These are phyloP conservation scores for Meandrina meandrites DNA, from an alignment of 92 coral and sea anemone species.

Conservation along the genomic window DNA sequence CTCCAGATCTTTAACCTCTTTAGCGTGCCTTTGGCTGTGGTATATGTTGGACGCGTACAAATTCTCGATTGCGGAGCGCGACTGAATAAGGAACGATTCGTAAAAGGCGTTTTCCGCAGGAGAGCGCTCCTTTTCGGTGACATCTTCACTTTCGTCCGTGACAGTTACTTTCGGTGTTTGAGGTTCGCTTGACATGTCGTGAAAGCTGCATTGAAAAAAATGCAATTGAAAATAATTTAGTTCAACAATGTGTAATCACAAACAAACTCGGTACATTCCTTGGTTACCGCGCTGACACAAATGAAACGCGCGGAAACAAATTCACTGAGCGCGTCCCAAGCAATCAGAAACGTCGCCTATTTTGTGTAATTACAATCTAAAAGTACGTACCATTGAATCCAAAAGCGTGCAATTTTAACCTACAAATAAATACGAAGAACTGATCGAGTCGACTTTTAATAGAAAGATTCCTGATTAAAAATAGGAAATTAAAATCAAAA, in stretches of 20 bases:
- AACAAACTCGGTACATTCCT: conserved; percentile 47
- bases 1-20: conserved; percentile 78
- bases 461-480: background rate
- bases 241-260: conserved; percentile 33
- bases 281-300: conserved; percentile 20
- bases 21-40: conserved; percentile 87
- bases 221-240: conserved; percentile 23
- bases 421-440: background rate
- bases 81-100: conserved; percentile 93
- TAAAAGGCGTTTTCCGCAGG: conserved; percentile 93
- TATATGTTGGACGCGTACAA: conserved; percentile 94
- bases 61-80: conserved; percentile 87
- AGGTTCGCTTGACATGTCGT: conserved; percentile 43
- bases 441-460: background rate
- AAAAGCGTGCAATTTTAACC: background rate
- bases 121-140: conserved; percentile 79
- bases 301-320: background rate
- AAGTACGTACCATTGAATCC: background rate
- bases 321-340: background rate
- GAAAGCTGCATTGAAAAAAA: conserved; percentile 19
- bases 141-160: conserved; percentile 61
- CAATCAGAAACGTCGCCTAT: background rate
- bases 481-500: background rate
- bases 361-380: background rate
- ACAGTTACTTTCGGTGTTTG: conserved; percentile 67